Evolutionary conservation across 1,140 invertebrate species (phyloP).

Genomic region (Manduca sexta): DNA sequence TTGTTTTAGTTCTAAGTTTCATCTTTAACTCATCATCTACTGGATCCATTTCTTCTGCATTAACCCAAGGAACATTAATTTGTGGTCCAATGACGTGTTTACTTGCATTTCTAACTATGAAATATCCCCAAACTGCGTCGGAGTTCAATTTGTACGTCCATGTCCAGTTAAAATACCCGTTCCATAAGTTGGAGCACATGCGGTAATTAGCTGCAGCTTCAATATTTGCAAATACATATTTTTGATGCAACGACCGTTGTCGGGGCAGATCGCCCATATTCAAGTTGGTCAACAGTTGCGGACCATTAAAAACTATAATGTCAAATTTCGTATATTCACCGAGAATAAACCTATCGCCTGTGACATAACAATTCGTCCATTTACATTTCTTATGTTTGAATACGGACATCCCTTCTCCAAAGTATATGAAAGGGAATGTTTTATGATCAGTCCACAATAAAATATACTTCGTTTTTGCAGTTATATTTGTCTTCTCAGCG

Average conservation of each 20-base stretch:
- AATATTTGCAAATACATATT: conserved; percentile 39
- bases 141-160: conserved; percentile 79
- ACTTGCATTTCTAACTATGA: conserved; percentile 35
- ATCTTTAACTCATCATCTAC: conserved; percentile 29
- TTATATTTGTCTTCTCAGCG: background rate
- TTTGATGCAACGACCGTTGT: conserved; percentile 19
- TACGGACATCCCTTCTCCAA: conserved; percentile 27
- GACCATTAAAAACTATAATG: conserved; percentile 33
- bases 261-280: conserved; percentile 19
- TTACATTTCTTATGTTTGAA: conserved; percentile 33
- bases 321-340: conserved; percentile 31
- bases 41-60: conserved; percentile 31
- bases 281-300: conserved; percentile 17
- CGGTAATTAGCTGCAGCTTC: conserved; percentile 38
- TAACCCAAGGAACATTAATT: conserved; percentile 33
- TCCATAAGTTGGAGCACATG: conserved; percentile 26
- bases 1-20: conserved; percentile 51
- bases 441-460: conserved; percentile 34
- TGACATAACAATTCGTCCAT: conserved; percentile 40
- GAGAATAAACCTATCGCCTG: conserved; percentile 23
- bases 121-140: conserved; percentile 75
- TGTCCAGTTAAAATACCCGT: conserved; percentile 76
- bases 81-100: conserved; percentile 43
- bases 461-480: conserved; percentile 24
- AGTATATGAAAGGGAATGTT: conserved; percentile 27